A percentile compares a stretch with the other conserved stretches of the same genome.
phyloP scores from a whole-genome alignment of 2,113 vertebrate genomes.

The Rhinoderma darwinii region DNA sequence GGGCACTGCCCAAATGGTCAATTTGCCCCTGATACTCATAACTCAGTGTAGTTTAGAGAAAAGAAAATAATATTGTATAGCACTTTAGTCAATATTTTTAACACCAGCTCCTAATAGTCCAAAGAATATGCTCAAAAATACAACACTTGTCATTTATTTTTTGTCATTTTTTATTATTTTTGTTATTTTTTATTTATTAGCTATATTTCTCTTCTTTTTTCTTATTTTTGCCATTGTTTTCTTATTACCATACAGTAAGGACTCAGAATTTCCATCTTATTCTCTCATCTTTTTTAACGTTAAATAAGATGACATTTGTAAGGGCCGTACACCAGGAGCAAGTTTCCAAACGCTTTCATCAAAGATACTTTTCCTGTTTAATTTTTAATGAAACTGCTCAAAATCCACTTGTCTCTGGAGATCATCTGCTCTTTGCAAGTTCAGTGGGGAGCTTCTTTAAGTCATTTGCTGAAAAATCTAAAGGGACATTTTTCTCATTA shows the following conservation, averaged over 20 bases:
- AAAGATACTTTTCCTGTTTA: conserved; percentile 57
- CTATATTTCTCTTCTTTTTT: not conserved
- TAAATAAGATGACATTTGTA: conserved; percentile 35
- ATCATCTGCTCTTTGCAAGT: conserved; percentile 56
- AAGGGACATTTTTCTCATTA: conserved; percentile 59
- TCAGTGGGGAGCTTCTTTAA: conserved; percentile 47
- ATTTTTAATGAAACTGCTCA: conserved; percentile 49
- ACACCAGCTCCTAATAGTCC: no score
- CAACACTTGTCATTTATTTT: no score
- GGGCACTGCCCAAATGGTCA: no score
- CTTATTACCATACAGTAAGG: not conserved
- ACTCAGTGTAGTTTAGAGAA: no score
- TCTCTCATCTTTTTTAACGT: not conserved
- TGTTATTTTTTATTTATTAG: no score
- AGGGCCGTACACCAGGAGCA: not conserved
- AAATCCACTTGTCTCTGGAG: conserved; percentile 57
- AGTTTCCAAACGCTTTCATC: conserved; percentile 54
- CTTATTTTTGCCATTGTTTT: not conserved
- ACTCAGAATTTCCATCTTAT: not conserved
- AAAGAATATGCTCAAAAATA: no score
- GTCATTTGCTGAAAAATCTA: conserved; percentile 50
- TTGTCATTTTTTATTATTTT: no score
- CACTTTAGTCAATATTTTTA: no score
- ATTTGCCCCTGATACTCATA: no score
- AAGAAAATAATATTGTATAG: no score